These are phyloP conservation scores for Melanostoma mellinum DNA, from an alignment of 2,888 invertebrate species.

Conservation along the genomic window DNA sequence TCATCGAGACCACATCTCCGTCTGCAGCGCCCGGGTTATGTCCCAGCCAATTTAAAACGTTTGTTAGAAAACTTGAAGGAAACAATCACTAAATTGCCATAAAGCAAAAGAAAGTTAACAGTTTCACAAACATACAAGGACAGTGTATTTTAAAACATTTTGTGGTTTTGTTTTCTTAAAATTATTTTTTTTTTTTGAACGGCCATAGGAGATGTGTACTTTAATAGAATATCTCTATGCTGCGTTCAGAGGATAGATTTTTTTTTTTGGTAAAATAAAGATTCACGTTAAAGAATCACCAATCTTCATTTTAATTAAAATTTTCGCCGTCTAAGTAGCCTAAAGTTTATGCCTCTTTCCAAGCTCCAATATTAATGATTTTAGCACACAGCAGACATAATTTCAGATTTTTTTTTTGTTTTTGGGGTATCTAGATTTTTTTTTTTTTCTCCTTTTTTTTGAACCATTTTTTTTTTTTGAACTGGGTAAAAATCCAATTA, in stretches of 20 bases:
- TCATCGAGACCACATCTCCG: constrained; percentile 2
- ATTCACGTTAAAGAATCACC: neutral
- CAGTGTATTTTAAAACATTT: neutral
- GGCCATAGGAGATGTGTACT: constrained; percentile 1
- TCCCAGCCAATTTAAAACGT: constrained; percentile 4
- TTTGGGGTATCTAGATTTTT: no score
- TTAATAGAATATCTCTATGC: neutral
- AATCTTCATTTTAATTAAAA: constrained; percentile 1
- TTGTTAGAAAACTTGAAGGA: neutral
- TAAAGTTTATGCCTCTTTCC: neutral
- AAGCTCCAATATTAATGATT: constrained; percentile 1
- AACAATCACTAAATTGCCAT: neutral
- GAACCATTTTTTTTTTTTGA: neutral
- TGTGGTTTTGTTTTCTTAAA: neutral
- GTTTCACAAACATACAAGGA: neutral
- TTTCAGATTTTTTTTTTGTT: no score
- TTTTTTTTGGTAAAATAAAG: neutral
- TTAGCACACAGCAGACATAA: neutral
- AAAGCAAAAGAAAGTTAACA: neutral
- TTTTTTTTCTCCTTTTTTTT: neutral
- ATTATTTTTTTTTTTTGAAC: neutral
- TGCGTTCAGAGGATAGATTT: constrained; percentile 5
- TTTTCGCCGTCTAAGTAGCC: neutral
- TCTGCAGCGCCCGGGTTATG: constrained; percentile 3
- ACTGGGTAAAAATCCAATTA: neutral